Evolutionary conservation across 2,797 vertebrate species (phyloP).

Genomic region (Falco biarmicus): DNA sequence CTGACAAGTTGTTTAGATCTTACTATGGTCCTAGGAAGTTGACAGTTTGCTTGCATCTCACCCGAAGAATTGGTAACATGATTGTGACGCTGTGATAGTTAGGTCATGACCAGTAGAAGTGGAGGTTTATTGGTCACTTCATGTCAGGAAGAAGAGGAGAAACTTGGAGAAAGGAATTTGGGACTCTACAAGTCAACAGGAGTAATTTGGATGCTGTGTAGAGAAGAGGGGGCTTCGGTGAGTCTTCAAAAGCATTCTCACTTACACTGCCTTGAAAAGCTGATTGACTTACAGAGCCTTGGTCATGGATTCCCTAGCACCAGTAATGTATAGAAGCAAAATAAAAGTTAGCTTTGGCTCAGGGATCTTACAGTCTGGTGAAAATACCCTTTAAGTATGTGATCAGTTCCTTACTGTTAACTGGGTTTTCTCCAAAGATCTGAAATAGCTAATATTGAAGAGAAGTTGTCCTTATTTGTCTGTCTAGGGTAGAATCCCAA

Average conservation of each 20-base stretch:
- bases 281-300: background rate
- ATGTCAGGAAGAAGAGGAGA: background rate
- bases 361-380: background rate
- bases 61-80: background rate
- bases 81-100: background rate
- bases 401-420: background rate
- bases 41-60: background rate
- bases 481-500: background rate
- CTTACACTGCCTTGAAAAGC: background rate
- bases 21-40: background rate
- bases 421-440: constrained; percentile 9
- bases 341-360: background rate
- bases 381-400: background rate
- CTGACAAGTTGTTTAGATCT: background rate
- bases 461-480: background rate
- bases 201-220: background rate
- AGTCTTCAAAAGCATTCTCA: background rate
- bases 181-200: background rate
- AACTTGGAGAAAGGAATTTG: background rate
- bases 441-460: background rate
- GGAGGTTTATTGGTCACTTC: background rate
- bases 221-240: background rate
- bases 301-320: background rate
- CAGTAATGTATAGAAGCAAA: background rate
- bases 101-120: background rate